Evolutionary conservation across 2,888 invertebrate species (phyloP), one percentile per base, ranked within the genome.

Genomic region (Lithophane ornitopus): DNA sequence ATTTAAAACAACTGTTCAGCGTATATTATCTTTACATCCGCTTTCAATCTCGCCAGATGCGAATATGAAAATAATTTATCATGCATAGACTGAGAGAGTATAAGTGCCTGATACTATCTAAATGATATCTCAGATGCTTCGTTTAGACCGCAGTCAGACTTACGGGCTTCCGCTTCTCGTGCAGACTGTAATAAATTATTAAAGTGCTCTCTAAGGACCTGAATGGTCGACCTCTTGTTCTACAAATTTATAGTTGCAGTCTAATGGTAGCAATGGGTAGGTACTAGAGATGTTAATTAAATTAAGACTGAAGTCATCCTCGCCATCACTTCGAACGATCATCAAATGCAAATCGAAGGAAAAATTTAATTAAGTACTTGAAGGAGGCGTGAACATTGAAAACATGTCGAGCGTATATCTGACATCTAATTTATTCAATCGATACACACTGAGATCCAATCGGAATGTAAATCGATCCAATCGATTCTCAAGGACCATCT

Each of bases 401-500:
- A 65, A 68, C 59, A 71, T 59, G n/a, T 67, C 41, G 46, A 76
- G 3, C 61, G 49, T 68, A 70, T 70, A 77, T 73, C 67, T 77
- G 39, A 69, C 77, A 73, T 79, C 76, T 77, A 83, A 85, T 84
- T 84, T 82, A 84, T 85, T 84, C 80, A 80, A 82, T 81, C 75
- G 67, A 80, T 83, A 74, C 65, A 74, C 73, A 56, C 69, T 77
- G 74, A 70, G 75, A 80, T 80, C 76, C 80, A 82, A 87, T 88
- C 78, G 73, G 85, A 88, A 80, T 87, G 85, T 86, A 82, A 87
- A 84, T 79, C 78, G 79, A 83, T 85, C 76, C 82, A 87, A 88
- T 89, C 82, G 85, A 78, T 78, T 81, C 83, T 86, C 86, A 89
- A 89, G 89, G 87, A 87, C 83, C 79, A 66, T 80, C 58, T 78